Percentiles rank a stretch among this genome's conserved stretches.
These are phyloP conservation scores for Mesoligia furuncula DNA, from an alignment of 2,888 invertebrate genomes.

Conservation along the genomic window DNA sequence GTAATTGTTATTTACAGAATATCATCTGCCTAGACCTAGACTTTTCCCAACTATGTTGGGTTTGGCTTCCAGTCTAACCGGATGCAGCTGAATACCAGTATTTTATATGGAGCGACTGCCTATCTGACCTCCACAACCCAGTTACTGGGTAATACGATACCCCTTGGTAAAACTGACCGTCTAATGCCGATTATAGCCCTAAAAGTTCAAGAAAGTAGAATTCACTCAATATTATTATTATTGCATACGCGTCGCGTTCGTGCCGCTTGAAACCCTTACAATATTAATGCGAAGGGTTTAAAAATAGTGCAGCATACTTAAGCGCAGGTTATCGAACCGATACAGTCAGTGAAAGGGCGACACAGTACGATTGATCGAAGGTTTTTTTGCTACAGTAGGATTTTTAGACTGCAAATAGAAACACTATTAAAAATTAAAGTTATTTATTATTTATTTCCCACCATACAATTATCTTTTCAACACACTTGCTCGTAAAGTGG, in stretches of 20 bases:
- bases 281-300: constrained; percentile 44
- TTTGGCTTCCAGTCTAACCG: too few relatives aligned
- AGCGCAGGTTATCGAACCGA: constrained; percentile 23
- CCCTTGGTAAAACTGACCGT: too few relatives aligned
- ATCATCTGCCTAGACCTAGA: too few relatives aligned
- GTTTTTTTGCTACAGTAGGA: constrained; percentile 4
- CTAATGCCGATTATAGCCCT: neutral
- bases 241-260: neutral
- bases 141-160: too few relatives aligned
- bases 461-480: too few relatives aligned
- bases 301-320: constrained; percentile 44
- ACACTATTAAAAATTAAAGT: neutral
- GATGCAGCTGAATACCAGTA: too few relatives aligned
- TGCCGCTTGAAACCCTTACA: constrained; percentile 21
- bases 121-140: too few relatives aligned
- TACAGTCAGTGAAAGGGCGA: neutral
- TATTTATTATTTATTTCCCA: too few relatives aligned
- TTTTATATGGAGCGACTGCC: too few relatives aligned
- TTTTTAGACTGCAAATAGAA: neutral
- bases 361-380: constrained; percentile 10
- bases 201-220: neutral
- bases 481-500: too few relatives aligned
- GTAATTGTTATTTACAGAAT: too few relatives aligned
- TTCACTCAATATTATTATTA: neutral
- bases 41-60: too few relatives aligned